Percentiles rank a stretch among this genome's conserved stretches.
phyloP scores from a whole-genome alignment of 2,888 invertebrate species.

The Chloroclystis v-ata region DNA sequence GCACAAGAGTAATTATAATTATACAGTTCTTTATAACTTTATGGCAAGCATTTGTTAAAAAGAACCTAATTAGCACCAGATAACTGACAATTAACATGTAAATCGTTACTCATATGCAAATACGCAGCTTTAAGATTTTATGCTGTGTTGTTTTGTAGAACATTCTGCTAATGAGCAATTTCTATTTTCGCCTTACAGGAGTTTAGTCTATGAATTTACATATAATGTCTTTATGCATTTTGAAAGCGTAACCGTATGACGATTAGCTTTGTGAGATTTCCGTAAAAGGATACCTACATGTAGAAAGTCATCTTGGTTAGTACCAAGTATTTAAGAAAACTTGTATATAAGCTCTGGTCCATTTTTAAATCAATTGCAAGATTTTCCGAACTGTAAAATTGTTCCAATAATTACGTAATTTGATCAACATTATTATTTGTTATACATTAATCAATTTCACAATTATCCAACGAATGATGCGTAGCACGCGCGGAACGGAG shows the following conservation, averaged over 20 bases:
- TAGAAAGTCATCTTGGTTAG: too few relatives aligned
- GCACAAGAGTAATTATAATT: too few relatives aligned
- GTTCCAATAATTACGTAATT: too few relatives aligned
- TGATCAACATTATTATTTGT: too few relatives aligned
- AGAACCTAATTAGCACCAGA: background rate
- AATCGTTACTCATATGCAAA: background rate
- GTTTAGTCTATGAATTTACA: slow-evolving; percentile 13
- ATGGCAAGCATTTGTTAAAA: background rate
- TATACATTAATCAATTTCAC: too few relatives aligned
- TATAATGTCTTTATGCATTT: slow-evolving; percentile 10
- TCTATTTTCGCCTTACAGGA: slow-evolving; percentile 9
- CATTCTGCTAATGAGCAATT: slow-evolving; percentile 13
- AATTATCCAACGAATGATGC: too few relatives aligned
- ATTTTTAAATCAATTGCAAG: too few relatives aligned
- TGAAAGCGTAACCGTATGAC: slow-evolving; percentile 15
- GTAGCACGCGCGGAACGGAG: too few relatives aligned
- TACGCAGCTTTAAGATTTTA: slow-evolving; percentile 1
- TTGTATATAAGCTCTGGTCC: too few relatives aligned
- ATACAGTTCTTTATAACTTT: too few relatives aligned
- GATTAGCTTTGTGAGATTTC: slow-evolving; percentile 3
- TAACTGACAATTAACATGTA: background rate
- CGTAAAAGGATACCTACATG: slow-evolving; percentile 23
- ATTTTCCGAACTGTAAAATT: too few relatives aligned
- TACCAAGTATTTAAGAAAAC: too few relatives aligned
- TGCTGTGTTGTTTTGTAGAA: slow-evolving; percentile 12